These are phyloP conservation scores for Euproctis similis DNA, from an alignment of 2,888 invertebrate genomes.

Conservation along the genomic window DNA sequence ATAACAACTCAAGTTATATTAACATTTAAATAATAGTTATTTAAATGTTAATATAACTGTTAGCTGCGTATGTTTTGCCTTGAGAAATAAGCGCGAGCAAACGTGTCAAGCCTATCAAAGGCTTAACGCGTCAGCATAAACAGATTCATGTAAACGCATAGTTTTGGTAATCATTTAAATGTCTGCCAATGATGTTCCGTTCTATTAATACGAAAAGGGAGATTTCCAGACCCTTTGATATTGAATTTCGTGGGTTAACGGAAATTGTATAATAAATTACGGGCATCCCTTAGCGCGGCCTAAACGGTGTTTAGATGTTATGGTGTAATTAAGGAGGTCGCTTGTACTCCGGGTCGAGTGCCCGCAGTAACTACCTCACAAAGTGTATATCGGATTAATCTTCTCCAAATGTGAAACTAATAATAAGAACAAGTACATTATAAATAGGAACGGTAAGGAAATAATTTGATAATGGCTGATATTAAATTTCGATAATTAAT, in stretches of 20 bases:
- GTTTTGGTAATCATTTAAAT: conserved; percentile 66
- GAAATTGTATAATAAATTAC: conserved; percentile 61
- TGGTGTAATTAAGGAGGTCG: conserved; percentile 46
- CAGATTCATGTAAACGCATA: conserved; percentile 48
- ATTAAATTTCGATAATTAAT: no score
- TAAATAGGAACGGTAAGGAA: no score
- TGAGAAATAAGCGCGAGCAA: no score
- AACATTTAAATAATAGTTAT: conserved; percentile 61
- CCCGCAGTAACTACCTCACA: conserved; percentile 22
- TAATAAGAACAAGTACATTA: conserved; percentile 4
- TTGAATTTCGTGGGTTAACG: conserved; percentile 53
- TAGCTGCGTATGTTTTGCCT: conserved; percentile 33
- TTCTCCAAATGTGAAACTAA: conserved; percentile 28
- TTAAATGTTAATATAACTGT: no score
- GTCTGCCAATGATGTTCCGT: conserved; percentile 43
- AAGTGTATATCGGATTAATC: conserved; percentile 27
- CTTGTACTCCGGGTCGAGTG: conserved; percentile 29
- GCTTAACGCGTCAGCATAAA: conserved; percentile 48
- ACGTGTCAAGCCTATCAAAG: no score
- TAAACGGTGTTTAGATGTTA: conserved; percentile 52
- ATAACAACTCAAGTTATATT: conserved; percentile 65
- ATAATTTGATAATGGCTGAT: no score
- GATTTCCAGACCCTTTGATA: conserved; percentile 50
- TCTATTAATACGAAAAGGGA: conserved; percentile 49
- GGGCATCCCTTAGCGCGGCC: conserved; percentile 38